Evolutionary conservation across 2,888 invertebrate genomes (phyloP).

Genomic region (Eristalis tenax): DNA sequence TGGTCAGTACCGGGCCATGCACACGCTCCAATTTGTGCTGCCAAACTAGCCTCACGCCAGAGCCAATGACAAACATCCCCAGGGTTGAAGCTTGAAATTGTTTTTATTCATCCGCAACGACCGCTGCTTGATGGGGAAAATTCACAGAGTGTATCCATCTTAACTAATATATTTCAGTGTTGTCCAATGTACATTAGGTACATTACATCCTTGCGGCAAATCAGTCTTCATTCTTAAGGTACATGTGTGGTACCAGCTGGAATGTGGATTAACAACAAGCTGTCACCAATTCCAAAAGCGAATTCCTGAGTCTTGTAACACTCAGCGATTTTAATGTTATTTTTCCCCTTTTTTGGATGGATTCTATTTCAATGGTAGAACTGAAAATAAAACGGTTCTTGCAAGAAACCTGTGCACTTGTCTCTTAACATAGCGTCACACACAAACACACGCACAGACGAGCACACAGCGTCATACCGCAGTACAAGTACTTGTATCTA

Average conservation of each 20-base stretch:
- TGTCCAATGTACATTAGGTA: background rate
- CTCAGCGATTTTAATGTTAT: background rate
- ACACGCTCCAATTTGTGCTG: background rate
- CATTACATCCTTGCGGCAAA: background rate
- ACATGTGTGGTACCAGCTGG: background rate
- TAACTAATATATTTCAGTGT: background rate
- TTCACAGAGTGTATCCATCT: too few species aligned
- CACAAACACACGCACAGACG: slow-evolving; percentile 8
- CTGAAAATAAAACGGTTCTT: slow-evolving; percentile 62
- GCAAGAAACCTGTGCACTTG: slow-evolving; percentile 65
- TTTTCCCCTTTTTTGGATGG: slow-evolving; percentile 7
- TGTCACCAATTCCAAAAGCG: background rate
- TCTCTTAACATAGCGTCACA: slow-evolving; percentile 22
- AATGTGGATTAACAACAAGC: background rate
- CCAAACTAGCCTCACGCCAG: background rate
- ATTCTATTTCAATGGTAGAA: slow-evolving; percentile 48
- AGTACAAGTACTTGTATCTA: slow-evolving; percentile 13
- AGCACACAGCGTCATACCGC: slow-evolving; percentile 27
- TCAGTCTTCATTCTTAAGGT: background rate
- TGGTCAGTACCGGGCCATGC: too few species aligned
- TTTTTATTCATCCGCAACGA: too few species aligned
- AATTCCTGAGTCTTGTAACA: background rate
- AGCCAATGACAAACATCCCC: background rate
- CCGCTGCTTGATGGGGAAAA: too few species aligned
- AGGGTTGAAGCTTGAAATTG: background rate